These are phyloP conservation scores for Keiferia lycopersicella DNA, from an alignment of 2,888 invertebrate species.

Conservation along the genomic window DNA sequence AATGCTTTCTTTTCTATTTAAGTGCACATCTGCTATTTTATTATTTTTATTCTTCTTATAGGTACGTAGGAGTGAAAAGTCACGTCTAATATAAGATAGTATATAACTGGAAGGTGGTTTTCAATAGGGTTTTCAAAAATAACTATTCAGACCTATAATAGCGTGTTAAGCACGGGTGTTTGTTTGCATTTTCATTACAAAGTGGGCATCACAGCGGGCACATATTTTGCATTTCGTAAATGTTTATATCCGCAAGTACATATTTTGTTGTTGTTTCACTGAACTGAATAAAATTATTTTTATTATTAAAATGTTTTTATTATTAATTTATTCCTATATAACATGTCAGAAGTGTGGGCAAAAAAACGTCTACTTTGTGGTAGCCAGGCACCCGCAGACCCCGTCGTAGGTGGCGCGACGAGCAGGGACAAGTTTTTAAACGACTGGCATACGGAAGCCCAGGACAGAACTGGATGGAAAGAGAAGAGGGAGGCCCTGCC, in stretches of 20 bases:
- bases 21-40: neutral
- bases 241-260: neutral
- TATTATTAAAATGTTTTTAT: slow-evolving; percentile 1
- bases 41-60: neutral
- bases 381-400: no score
- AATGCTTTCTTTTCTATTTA: no score
- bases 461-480: no score
- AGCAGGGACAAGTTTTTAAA: no score
- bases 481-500: no score
- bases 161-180: neutral
- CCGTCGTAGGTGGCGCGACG: no score
- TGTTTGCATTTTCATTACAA: neutral
- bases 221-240: neutral
- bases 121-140: neutral
- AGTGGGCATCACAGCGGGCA: neutral
- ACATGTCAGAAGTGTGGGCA: no score
- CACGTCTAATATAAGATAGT: neutral
- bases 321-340: neutral
- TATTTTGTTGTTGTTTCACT: neutral
- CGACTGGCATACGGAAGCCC: no score
- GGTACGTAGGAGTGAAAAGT: neutral
- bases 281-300: slow-evolving; percentile 5
- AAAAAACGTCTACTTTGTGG: no score
- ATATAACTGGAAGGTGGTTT: neutral
- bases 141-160: neutral